Evolutionary conservation across 2,113 vertebrate species (phyloP), one percentile per base, ranked within the genome.

Genomic region (Mastomys natalensis): DNA sequence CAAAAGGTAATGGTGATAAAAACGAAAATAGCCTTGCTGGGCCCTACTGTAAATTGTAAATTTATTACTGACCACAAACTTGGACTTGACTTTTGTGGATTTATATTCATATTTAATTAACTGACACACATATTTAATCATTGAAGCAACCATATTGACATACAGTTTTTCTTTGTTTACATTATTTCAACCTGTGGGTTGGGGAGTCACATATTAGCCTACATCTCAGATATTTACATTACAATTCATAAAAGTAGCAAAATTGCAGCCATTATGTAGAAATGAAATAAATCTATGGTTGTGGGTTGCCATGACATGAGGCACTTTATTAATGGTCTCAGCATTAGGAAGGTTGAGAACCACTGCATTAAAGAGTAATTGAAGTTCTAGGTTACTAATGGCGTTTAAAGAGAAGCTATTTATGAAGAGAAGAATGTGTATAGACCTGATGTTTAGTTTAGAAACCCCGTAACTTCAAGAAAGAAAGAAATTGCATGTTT

Each of bases 71-170:
- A 78, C 12, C 70, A 80, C 43, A 11, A 9, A 43, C 82, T 95
- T 96, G 64, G 26, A 43, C 13, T 68, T 96, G 4, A 43, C 1
- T 37, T 60, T 53, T 90, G 70, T 76, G 11, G 6, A 31, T 92
- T 87, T 76, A 70, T 1, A 72, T 88, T 87, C 29, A n/a, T 51
- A 53, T 95, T 68, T 87, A 82, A 58, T 81, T 89, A 90, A 66
- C 37, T 55, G 45, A 95, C 51, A 45, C 64, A n/a, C 13, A 34
- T 58, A 88, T 72, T 60, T 74, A 91, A 60, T 85, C 15, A 45
- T 74, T 68, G 34, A 91, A 93, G 62, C 16, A 91, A 86, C 4
- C 8, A 66, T 81, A 53, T 8, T 40, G 60, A 72, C 9, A 89
- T 34, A 19, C 0, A 72, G 19, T 68, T 87, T 74, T 40, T 15